Evolutionary conservation across 2,888 invertebrate genomes (phyloP).

Genomic region (Pardosa pseudoannulata): DNA sequence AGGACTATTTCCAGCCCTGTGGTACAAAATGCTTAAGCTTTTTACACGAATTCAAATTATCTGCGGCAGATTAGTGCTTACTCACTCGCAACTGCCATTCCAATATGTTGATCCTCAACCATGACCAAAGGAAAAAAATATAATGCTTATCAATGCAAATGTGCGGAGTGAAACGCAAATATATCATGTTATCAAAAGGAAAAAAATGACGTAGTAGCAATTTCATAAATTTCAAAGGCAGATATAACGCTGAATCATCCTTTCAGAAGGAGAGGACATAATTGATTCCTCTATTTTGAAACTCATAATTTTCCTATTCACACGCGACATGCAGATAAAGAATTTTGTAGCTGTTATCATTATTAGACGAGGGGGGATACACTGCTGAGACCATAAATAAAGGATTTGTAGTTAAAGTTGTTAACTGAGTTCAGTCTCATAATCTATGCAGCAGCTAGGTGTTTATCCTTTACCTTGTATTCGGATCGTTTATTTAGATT

Average conservation of each 20-base stretch:
- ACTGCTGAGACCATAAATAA: too few species aligned
- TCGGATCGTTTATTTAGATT: too few species aligned
- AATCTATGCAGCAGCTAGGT: too few species aligned
- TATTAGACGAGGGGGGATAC: too few species aligned
- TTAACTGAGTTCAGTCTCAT: too few species aligned
- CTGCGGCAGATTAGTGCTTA: neutral
- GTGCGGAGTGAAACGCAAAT: neutral
- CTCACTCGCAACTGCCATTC: neutral
- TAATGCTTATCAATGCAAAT: constrained; percentile 10
- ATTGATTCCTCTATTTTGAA: too few species aligned
- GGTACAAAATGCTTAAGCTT: neutral
- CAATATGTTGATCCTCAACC: neutral
- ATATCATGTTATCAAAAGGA: neutral
- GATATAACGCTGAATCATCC: neutral
- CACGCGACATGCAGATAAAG: too few species aligned
- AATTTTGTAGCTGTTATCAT: too few species aligned
- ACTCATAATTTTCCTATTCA: too few species aligned
- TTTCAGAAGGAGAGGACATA: neutral
- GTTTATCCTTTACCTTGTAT: too few species aligned
- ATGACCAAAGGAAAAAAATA: constrained; percentile 11
- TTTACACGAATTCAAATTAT: neutral
- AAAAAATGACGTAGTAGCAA: neutral
- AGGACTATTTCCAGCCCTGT: neutral
- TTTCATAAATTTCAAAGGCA: neutral
- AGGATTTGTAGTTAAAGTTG: too few species aligned